phyloP scores from a whole-genome alignment of 1,140 invertebrate species.

The Camponotus pennsylvanicus region DNA sequence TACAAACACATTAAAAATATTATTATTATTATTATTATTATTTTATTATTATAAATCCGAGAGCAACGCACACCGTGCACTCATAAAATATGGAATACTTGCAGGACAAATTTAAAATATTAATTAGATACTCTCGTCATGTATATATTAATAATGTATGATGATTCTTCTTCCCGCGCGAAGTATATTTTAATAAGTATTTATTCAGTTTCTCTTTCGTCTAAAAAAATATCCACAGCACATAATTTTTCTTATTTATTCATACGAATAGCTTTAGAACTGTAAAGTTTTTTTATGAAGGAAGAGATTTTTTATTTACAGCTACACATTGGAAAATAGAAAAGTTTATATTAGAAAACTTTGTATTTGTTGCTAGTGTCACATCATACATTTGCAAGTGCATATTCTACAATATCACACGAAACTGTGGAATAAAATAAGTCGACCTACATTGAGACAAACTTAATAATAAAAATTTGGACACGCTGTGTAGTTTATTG shows the following conservation, averaged over 20 bases:
- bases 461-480: constrained; percentile 15
- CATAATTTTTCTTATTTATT: background rate
- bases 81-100: background rate
- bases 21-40: too few relatives aligned
- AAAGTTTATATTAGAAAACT: constrained; percentile 57
- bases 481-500: background rate
- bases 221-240: background rate
- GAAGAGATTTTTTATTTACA: constrained; percentile 11
- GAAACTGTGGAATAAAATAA: constrained; percentile 15
- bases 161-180: too few relatives aligned
- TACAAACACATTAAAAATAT: background rate
- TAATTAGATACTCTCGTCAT: background rate
- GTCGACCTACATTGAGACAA: constrained; percentile 21
- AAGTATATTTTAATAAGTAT: background rate
- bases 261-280: background rate
- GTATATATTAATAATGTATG: background rate
- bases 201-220: background rate
- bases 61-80: background rate
- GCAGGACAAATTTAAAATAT: background rate
- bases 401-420: background rate
- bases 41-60: constrained; percentile 19
- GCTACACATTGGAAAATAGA: background rate
- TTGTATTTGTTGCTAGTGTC: background rate
- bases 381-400: constrained; percentile 8
- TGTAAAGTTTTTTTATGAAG: constrained; percentile 2